phyloP scores from a whole-genome alignment of 2,888 invertebrate species.

The Hipparchia semele region DNA sequence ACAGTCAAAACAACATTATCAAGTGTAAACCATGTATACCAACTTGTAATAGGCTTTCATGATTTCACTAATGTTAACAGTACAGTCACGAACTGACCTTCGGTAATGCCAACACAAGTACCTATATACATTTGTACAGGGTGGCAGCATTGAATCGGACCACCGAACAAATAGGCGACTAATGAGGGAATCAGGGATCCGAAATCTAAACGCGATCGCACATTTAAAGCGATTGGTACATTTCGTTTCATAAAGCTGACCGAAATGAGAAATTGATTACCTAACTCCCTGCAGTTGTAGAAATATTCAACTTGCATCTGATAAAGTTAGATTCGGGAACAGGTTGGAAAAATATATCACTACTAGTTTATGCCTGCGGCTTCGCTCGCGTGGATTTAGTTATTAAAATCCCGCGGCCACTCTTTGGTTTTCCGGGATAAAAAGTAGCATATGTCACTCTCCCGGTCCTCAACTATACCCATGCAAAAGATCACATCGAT shows the following conservation, averaged over 20 bases:
- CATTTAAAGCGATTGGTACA: background rate
- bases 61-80: background rate
- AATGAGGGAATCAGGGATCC: constrained; percentile 2
- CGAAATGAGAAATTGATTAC: background rate
- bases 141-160: constrained; percentile 1
- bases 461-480: no score
- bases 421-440: no score
- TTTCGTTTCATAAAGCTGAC: background rate
- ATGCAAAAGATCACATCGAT: no score
- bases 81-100: constrained; percentile 9
- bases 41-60: background rate
- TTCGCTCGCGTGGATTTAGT: no score
- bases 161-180: constrained; percentile 7
- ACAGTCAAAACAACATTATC: no score
- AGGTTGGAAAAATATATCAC: no score
- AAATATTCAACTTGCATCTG: background rate
- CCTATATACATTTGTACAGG: background rate
- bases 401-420: no score
- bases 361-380: no score
- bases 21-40: no score
- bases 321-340: no score
- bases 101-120: constrained; percentile 4
- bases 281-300: background rate
- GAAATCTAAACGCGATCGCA: background rate
- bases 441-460: no score